A percentile compares a stretch with the other conserved stretches of the same genome.
Conservation (phyloP, 2,113 vertebrate species). For the Oryctolagus cuniculus region DNA sequence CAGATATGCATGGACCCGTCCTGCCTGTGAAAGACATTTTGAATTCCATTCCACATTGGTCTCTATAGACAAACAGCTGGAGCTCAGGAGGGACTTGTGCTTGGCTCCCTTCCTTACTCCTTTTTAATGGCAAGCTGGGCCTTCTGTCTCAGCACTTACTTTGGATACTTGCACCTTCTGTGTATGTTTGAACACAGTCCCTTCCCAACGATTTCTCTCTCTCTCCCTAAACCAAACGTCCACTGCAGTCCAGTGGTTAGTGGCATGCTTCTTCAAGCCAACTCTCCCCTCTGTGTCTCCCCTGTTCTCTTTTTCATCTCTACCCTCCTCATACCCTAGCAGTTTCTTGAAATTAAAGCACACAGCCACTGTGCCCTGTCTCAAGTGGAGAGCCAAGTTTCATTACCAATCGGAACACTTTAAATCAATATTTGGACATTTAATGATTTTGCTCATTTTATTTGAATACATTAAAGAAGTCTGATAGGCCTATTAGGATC, state of each 20-base stretch:
- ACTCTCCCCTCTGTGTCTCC: neutral
- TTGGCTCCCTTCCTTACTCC: neutral
- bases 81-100: neutral
- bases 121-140: neutral
- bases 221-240: neutral
- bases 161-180: neutral
- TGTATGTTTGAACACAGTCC: neutral
- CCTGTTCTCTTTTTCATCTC: neutral
- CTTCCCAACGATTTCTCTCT: neutral
- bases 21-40: neutral
- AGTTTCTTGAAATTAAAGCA: slow-evolving; percentile 67
- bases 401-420: slow-evolving; percentile 87
- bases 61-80: neutral
- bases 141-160: neutral
- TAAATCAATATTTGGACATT: slow-evolving; percentile 91
- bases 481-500: slow-evolving; percentile 87
- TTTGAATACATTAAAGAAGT: slow-evolving; percentile 87
- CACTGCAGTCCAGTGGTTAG: neutral
- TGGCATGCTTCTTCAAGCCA: neutral
- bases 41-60: slow-evolving; percentile 19
- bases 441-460: slow-evolving; percentile 89
- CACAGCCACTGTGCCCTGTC: slow-evolving; percentile 78
- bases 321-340: slow-evolving; percentile 52
- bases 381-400: slow-evolving; percentile 84
- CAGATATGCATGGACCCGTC: neutral